These are phyloP conservation scores for Rhinoptilus africanus DNA, from an alignment of 2,113 vertebrate species.

Conservation along the genomic window DNA sequence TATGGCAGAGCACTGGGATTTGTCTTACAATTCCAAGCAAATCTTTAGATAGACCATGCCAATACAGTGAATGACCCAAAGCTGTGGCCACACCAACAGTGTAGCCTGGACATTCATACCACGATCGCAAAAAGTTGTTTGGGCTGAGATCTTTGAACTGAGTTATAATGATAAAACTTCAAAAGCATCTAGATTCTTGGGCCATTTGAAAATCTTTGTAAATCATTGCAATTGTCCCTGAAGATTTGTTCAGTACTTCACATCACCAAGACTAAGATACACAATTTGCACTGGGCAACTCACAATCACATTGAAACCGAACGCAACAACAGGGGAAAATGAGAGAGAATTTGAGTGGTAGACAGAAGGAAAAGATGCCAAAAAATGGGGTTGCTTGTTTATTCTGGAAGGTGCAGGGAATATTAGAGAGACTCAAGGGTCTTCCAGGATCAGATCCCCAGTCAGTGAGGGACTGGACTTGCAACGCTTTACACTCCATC, in stretches of 20 bases:
- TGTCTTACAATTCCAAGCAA: not conserved
- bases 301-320: not conserved
- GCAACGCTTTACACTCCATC: not conserved
- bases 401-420: not conserved
- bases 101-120: fast-evolving
- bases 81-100: not conserved
- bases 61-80: not conserved
- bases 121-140: not conserved
- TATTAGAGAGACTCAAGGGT: not conserved
- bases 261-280: not conserved
- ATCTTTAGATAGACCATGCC: not conserved
- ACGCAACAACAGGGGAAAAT: not conserved
- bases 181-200: not conserved
- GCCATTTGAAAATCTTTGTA: not conserved
- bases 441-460: not conserved
- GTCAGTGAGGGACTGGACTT: not conserved
- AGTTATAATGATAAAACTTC: not conserved
- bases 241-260: not conserved
- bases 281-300: not conserved
- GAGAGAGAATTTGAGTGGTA: not conserved
- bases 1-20: not conserved
- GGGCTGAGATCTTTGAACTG: not conserved
- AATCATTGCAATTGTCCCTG: not conserved
- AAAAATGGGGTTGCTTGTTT: not conserved
- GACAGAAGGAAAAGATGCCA: not conserved